A percentile compares a stretch with the other conserved stretches of the same genome.
phyloP scores from a whole-genome alignment of 2,113 vertebrate genomes.

The Cyanoderma ruficeps region DNA sequence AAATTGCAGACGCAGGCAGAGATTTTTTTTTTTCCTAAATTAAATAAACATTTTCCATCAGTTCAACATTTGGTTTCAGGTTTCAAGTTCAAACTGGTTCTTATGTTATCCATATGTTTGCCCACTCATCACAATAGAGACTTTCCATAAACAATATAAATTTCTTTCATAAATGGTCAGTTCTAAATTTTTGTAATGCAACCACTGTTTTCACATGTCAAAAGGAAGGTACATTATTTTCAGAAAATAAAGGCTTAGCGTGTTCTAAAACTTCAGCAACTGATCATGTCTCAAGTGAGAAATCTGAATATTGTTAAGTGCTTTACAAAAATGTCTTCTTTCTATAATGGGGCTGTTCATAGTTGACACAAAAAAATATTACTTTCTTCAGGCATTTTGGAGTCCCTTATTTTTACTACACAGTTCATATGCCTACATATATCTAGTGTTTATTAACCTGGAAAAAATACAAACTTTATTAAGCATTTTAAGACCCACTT shows the following conservation, averaged over 20 bases:
- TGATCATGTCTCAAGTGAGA: neutral
- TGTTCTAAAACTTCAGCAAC: neutral
- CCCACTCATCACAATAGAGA: neutral
- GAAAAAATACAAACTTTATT: neutral
- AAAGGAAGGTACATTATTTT: neutral
- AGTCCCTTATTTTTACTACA: neutral
- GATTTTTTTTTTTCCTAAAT: neutral
- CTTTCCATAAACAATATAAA: neutral
- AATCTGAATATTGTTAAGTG: neutral
- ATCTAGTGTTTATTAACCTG: neutral
- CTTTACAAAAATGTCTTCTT: neutral
- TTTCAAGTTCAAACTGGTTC: constrained; percentile 5
- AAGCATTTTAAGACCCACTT: neutral
- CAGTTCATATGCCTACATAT: neutral
- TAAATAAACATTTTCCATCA: constrained; percentile 32
- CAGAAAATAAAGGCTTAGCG: neutral
- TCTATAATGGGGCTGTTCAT: neutral
- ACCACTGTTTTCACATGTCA: neutral
- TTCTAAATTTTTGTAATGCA: neutral
- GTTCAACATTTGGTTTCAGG: neutral
- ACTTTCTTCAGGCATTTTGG: neutral
- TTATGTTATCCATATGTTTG: constrained; percentile 36
- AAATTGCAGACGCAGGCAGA: constrained; percentile 16
- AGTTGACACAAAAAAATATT: neutral
- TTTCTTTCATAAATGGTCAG: neutral